These are phyloP conservation scores for Exephanes ischioxanthus DNA, from an alignment of 2,888 invertebrate genomes.

Conservation along the genomic window DNA sequence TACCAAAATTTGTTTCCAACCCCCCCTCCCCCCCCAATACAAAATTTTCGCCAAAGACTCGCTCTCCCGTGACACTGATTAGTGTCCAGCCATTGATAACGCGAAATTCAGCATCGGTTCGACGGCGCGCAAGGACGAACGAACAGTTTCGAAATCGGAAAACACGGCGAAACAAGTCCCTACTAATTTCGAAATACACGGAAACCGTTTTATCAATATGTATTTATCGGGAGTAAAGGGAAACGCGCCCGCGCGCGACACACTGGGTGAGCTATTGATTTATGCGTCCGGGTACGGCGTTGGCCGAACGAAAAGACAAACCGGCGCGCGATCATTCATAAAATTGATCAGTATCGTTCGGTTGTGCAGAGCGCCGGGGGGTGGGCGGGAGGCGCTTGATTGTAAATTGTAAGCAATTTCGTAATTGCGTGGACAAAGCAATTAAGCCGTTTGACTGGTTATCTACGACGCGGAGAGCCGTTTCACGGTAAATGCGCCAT, in stretches of 20 bases:
- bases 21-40: background rate
- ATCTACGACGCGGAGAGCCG: constrained; percentile 73
- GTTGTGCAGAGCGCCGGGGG: background rate
- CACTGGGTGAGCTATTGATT: constrained; percentile 54
- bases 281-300: constrained; percentile 66
- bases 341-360: constrained; percentile 75
- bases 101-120: background rate
- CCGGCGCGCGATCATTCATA: constrained; percentile 75
- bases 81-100: background rate
- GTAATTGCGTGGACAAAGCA: constrained; percentile 83
- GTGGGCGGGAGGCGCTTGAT: constrained; percentile 70
- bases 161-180: constrained; percentile 27
- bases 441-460: constrained; percentile 81
- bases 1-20: constrained; percentile 11
- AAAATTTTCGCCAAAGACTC: constrained; percentile 19
- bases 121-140: constrained; percentile 21
- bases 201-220: constrained; percentile 66
- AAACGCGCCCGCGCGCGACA: constrained; percentile 51
- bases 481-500: constrained; percentile 74
- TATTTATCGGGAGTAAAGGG: constrained; percentile 56
- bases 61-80: constrained; percentile 67
- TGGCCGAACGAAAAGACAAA: constrained; percentile 70
- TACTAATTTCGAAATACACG: constrained; percentile 68
- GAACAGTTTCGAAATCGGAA: constrained; percentile 63
- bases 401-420: constrained; percentile 83